A percentile compares a stretch with the other conserved stretches of the same genome.
These are phyloP conservation scores for Alentia gelatinosa DNA, from an alignment of 2,888 invertebrate species.

Conservation along the genomic window DNA sequence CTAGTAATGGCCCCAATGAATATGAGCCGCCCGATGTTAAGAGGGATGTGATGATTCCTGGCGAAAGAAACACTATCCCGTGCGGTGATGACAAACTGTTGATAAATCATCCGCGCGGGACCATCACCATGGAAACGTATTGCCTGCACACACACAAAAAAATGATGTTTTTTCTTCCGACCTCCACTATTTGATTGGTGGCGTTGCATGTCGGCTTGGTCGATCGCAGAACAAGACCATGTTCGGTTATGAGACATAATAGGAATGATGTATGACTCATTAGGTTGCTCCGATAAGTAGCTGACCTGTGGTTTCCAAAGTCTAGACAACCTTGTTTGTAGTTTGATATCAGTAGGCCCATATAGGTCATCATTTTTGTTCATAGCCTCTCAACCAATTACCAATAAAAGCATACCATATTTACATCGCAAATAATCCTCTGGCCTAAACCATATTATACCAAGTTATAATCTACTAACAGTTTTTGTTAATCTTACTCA, in stretches of 20 bases:
- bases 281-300: neutral
- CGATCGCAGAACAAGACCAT: neutral
- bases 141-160: neutral
- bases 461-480: too few relatives aligned
- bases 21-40: neutral
- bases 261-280: neutral
- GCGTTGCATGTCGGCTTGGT: neutral
- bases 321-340: neutral
- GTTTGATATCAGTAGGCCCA: neutral
- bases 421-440: too few relatives aligned
- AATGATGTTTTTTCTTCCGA: neutral
- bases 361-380: too few relatives aligned
- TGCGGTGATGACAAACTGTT: neutral
- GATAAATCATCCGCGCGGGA: neutral
- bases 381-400: too few relatives aligned
- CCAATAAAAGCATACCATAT: too few relatives aligned
- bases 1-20: neutral
- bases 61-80: neutral
- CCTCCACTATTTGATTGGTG: neutral
- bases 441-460: too few relatives aligned
- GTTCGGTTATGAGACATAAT: neutral
- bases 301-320: neutral
- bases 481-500: too few relatives aligned
- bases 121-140: constrained; percentile 24
- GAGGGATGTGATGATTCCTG: neutral